Percentiles rank a stretch among this genome's conserved stretches.
These are phyloP conservation scores for Taeniopygia guttata DNA, from an alignment of 2,797 vertebrate genomes.

Conservation along the genomic window DNA sequence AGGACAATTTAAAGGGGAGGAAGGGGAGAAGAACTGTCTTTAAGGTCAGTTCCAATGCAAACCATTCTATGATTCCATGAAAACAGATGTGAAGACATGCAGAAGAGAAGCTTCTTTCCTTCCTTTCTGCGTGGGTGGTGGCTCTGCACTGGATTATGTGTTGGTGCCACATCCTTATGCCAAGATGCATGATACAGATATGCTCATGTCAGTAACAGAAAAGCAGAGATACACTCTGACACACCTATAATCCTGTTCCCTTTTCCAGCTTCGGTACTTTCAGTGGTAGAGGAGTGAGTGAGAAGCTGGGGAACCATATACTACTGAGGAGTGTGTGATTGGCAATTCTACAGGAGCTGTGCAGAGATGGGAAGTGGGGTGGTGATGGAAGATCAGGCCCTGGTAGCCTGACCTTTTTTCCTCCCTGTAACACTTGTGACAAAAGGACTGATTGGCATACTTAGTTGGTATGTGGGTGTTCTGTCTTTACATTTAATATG, in stretches of 20 bases:
- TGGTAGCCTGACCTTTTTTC: not conserved
- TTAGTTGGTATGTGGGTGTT: not conserved
- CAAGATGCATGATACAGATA: not conserved
- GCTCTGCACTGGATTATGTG: fast-evolving
- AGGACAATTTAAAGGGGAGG: not conserved
- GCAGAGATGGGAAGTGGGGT: not conserved
- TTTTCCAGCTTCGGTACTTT: not conserved
- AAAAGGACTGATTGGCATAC: not conserved
- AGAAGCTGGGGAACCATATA: not conserved
- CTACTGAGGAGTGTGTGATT: not conserved
- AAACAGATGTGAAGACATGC: not conserved
- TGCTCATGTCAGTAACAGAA: not conserved
- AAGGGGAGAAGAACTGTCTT: not conserved
- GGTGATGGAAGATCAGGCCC: not conserved
- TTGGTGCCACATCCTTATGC: not conserved
- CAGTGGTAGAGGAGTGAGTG: not conserved
- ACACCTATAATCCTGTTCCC: not conserved
- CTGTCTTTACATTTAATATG: not conserved
- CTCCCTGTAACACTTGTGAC: not conserved
- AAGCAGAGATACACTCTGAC: not conserved
- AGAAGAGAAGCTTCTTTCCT: not conserved
- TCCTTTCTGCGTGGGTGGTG: not conserved
- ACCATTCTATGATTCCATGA: not conserved
- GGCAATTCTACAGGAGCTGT: not conserved
- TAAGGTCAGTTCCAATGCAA: not conserved